These are phyloP conservation scores for Riparia riparia DNA, from an alignment of 2,113 vertebrate species.

Conservation along the genomic window DNA sequence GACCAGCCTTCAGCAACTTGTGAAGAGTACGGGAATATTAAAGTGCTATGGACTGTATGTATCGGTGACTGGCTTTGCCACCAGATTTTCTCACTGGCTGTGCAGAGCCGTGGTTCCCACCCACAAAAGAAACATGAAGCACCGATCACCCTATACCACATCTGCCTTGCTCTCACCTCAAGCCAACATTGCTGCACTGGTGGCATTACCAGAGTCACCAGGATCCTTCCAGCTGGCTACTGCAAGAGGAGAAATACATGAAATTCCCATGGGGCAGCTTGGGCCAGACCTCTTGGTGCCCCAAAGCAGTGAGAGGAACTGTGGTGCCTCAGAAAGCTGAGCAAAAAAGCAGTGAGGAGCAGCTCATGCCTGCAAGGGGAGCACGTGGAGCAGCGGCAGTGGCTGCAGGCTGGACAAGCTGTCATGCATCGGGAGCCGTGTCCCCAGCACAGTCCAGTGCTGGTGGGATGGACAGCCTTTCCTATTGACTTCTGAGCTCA, in stretches of 20 bases:
- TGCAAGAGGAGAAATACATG: background rate
- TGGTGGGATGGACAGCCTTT: background rate
- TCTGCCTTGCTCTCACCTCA: rapidly evolving
- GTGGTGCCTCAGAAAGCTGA: background rate
- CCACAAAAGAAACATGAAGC: background rate
- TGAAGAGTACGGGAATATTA: background rate
- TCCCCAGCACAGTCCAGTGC: background rate
- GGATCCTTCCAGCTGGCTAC: background rate
- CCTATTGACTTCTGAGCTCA: background rate
- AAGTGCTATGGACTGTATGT: rapidly evolving
- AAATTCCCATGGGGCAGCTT: background rate
- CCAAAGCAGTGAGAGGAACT: background rate
- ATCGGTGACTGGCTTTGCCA: background rate
- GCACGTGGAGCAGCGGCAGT: background rate
- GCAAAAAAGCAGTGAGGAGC: background rate
- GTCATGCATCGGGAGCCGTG: rapidly evolving
- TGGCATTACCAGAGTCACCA: background rate
- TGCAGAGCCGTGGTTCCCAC: background rate
- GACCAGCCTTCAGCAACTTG: background rate
- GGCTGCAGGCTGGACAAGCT: background rate
- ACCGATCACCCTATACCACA: rapidly evolving
- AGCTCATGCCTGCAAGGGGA: background rate
- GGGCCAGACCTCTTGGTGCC: background rate
- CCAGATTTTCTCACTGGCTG: background rate
- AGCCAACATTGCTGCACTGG: background rate